Evolutionary conservation across 2,888 invertebrate species (phyloP).

Genomic region (Gonocerus acuteangulatus): DNA sequence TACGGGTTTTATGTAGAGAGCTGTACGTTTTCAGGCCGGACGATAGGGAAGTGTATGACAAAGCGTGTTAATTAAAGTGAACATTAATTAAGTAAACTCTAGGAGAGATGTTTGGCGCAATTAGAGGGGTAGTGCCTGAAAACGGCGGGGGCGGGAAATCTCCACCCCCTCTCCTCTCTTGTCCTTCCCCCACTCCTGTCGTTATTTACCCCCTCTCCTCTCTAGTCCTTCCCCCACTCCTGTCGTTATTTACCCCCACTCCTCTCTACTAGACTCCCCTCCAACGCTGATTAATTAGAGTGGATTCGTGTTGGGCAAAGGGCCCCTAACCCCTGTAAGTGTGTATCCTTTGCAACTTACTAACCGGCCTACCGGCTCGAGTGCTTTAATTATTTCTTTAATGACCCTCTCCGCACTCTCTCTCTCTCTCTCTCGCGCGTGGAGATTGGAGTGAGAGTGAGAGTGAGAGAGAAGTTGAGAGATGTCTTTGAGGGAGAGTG

Average conservation of each 20-base stretch:
- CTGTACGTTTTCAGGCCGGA: conserved; percentile 14
- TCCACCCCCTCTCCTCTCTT: no score
- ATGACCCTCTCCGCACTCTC: no score
- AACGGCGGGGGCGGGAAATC: no score
- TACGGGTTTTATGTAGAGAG: no score
- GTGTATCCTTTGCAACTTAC: conserved; percentile 19
- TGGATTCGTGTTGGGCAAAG: conserved; percentile 14
- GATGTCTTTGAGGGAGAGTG: no score
- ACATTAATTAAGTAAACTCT: conserved; percentile 35
- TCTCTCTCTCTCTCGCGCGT: no score
- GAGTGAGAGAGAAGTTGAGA: background rate
- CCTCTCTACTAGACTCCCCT: no score
- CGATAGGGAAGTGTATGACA: conserved; percentile 30
- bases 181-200: no score
- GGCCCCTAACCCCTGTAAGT: background rate
- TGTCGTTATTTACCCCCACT: no score
- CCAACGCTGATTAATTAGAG: conserved; percentile 24
- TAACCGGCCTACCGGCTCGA: background rate
- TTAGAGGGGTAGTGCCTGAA: conserved; percentile 30
- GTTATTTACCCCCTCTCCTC: no score
- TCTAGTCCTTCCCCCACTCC: no score
- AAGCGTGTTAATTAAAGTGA: conserved; percentile 35
- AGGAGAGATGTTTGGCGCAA: conserved; percentile 33
- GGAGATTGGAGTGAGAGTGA: background rate
- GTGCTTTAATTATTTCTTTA: conserved; percentile 25